A percentile compares a stretch with the other conserved stretches of the same genome.
These are phyloP conservation scores for Thecocarcelia acutangulata DNA, from an alignment of 2,888 invertebrate species.

Conservation along the genomic window DNA sequence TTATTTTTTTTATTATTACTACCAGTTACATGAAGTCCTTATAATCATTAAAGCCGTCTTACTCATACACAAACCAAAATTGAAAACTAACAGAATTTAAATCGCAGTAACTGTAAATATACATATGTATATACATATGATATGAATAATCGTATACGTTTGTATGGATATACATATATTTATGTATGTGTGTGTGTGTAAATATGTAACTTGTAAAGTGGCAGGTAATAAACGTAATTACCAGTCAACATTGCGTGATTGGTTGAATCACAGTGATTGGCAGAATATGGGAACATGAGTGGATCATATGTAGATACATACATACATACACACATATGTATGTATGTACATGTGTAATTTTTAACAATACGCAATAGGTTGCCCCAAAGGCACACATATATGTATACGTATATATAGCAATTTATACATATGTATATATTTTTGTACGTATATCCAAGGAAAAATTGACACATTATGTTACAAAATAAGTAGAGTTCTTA, in stretches of 20 bases:
- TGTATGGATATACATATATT: background rate
- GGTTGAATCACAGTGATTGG: slow-evolving; percentile 79
- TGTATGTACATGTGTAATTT: background rate
- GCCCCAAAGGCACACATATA: slow-evolving; percentile 24
- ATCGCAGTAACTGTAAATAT: background rate
- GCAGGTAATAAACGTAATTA: slow-evolving; percentile 80
- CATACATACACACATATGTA: background rate
- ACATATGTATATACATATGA: background rate
- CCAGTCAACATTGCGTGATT: slow-evolving; percentile 82
- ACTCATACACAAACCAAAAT: slow-evolving; percentile 72
- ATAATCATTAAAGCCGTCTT: slow-evolving; percentile 78
- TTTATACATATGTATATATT: too few relatives aligned
- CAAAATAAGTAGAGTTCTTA: background rate
- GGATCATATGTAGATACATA: slow-evolving; percentile 38
- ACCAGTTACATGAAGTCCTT: slow-evolving; percentile 80
- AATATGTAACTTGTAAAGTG: slow-evolving; percentile 75
- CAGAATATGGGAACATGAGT: slow-evolving; percentile 66
- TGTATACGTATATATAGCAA: too few relatives aligned
- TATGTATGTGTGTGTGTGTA: background rate
- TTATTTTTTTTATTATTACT: slow-evolving; percentile 71
- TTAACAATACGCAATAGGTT: slow-evolving; percentile 56
- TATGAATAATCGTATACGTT: background rate
- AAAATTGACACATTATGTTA: background rate
- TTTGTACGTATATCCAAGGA: too few relatives aligned
- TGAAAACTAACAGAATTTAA: background rate